Conservation (phyloP, 2,113 vertebrate genomes). For the Erpornis zantholeuca region DNA sequence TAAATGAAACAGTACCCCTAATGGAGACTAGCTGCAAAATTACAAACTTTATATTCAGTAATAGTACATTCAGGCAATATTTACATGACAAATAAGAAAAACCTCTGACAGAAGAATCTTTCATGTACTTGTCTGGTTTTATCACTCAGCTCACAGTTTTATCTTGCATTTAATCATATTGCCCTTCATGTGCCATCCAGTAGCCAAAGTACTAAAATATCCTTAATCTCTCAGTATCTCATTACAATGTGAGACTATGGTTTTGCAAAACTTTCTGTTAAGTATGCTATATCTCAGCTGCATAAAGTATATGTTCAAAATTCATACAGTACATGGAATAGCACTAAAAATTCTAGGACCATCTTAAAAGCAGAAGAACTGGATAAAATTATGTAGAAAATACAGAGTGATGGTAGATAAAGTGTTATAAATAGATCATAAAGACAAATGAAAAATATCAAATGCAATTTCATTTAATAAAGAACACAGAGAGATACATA, state of each 20-base stretch:
- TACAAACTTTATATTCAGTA: constrained; percentile 30
- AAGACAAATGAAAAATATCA: constrained; percentile 34
- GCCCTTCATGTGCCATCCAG: constrained; percentile 57
- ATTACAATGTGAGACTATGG: constrained; percentile 22
- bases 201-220: constrained; percentile 46
- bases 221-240: constrained; percentile 42
- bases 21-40: not conserved
- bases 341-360: constrained; percentile 34
- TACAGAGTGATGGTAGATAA: not conserved
- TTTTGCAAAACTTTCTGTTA: constrained; percentile 48
- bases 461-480: constrained; percentile 26
- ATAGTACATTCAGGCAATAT: constrained; percentile 19
- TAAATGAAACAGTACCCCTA: not conserved
- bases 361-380: not conserved
- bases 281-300: constrained; percentile 24
- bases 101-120: constrained; percentile 32
- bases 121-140: constrained; percentile 47
- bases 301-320: constrained; percentile 23
- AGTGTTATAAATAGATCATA: constrained; percentile 35
- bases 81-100: constrained; percentile 58
- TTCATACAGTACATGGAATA: not conserved
- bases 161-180: constrained; percentile 56
- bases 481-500: not conserved
- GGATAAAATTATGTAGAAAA: constrained; percentile 27
- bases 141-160: constrained; percentile 56